Base-by-base conservation (phyloP, 2,113 vertebrate genomes). In the Calypte anna region DNA sequence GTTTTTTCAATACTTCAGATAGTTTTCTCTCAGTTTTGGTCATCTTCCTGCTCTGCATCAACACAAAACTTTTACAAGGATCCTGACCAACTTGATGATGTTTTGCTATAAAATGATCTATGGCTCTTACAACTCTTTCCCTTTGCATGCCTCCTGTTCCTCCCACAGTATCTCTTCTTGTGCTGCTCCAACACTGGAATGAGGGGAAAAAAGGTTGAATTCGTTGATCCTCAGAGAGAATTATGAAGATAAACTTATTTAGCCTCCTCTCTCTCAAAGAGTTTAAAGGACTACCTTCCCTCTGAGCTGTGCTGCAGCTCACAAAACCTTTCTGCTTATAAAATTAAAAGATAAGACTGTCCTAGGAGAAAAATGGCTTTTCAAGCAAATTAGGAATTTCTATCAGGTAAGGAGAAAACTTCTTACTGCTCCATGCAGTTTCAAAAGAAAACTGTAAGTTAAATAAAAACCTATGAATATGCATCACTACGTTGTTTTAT, bases 41-140 rank as follows among this genome's bases (percentile, higher is more conserved):
- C 31, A 57, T 10, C 54, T 40, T 72, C 81, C 58, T 43, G 27
- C 5, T 74, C 51, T 50, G 36, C 15, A 77, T 31, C 50, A 91
- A 70, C 48, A 73, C 20, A 17, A 24, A 66, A 77, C 43, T 70
- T 66, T 18, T 16, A 51, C 24, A 14, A 18, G 6, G 6, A 12
- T 12, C 20, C 68, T 3, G 21, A 68, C 12, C 55, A 55, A 27
- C 43, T 72, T 73, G 69, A 58, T 63, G 3, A 54, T 81, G 46
- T 57, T 93, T 87, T 55, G 33, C 58, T 33, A 20, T 12, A 44
- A 68, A 90, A 79, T 48, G n/a, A 36, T 64, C 50, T 38, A 44
- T 25, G 44, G 19, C 19, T 88, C 97, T 89, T 96, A 98, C 98
- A 93, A 77, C 54, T 98, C 94, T 80, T 97, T 95, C 57, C 93